Percentiles rank a stretch among this genome's conserved stretches.
Evolutionary conservation across 2,888 invertebrate species (phyloP).

Genomic region (Brenthis ino): DNA sequence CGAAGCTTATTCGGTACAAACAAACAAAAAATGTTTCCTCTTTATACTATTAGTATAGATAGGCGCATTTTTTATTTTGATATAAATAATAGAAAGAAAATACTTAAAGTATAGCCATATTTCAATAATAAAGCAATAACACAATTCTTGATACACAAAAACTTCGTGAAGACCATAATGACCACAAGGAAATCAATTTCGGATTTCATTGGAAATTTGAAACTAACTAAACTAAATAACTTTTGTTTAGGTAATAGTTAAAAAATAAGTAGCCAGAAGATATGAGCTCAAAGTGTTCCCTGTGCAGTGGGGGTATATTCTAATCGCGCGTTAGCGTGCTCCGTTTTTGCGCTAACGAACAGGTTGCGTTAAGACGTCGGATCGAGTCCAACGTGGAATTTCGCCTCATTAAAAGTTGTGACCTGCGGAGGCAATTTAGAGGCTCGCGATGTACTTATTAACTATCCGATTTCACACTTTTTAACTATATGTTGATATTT

Average conservation of each 20-base stretch:
- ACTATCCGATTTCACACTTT: constrained; percentile 71
- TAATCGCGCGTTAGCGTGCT: constrained; percentile 81
- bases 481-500: constrained; percentile 41
- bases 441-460: constrained; percentile 71
- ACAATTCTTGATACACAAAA: too few relatives aligned
- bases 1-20: too few relatives aligned
- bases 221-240: too few relatives aligned
- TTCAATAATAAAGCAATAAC: too few relatives aligned
- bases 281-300: constrained; percentile 56
- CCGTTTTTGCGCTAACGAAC: constrained; percentile 82
- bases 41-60: too few relatives aligned
- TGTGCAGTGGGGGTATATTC: constrained; percentile 69
- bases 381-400: constrained; percentile 75
- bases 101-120: too few relatives aligned
- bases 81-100: background rate
- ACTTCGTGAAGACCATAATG: too few relatives aligned
- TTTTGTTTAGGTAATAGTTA: too few relatives aligned
- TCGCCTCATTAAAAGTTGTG: constrained; percentile 82
- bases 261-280: background rate
- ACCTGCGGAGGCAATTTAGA: constrained; percentile 79
- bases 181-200: too few relatives aligned
- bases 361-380: constrained; percentile 78
- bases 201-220: too few relatives aligned
- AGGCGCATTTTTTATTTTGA: too few relatives aligned
- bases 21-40: too few relatives aligned